phyloP scores from a whole-genome alignment of 2,797 vertebrate species.

The Chelon auratus region DNA sequence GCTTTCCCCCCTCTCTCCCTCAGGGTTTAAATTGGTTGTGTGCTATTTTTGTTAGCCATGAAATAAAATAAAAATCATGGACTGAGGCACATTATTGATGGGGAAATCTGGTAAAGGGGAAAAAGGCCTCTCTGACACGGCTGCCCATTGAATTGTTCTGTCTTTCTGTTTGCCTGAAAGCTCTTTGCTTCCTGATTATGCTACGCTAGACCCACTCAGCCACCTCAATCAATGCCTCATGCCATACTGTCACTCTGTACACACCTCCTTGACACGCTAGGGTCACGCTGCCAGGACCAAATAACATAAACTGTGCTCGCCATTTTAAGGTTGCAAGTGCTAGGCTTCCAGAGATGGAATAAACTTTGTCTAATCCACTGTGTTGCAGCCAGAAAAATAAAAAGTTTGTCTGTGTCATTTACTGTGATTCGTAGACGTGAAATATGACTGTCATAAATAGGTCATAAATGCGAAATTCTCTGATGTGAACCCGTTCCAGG shows the following conservation, averaged over 20 bases:
- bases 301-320: constrained; percentile 27
- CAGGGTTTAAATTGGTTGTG: constrained; percentile 6
- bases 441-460: constrained; percentile 63
- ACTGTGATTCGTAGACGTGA: constrained; percentile 52
- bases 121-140: constrained; percentile 28
- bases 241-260: constrained; percentile 39
- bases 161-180: constrained; percentile 70
- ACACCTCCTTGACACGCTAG: constrained; percentile 35
- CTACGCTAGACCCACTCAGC: constrained; percentile 52
- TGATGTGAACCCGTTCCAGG: constrained; percentile 39
- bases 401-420: constrained; percentile 44
- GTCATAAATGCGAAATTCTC: constrained; percentile 60
- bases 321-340: constrained; percentile 12
- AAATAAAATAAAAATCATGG: constrained; percentile 24
- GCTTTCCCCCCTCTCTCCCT: neutral
- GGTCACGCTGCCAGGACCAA: constrained; percentile 43
- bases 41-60: neutral
- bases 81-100: constrained; percentile 60
- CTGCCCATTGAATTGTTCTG: constrained; percentile 73
- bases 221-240: constrained; percentile 74
- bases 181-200: constrained; percentile 76
- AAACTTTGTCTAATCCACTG: constrained; percentile 43
- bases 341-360: constrained; percentile 39
- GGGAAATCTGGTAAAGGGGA: constrained; percentile 42
- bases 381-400: constrained; percentile 31